Evolutionary conservation across 2,797 vertebrate species (phyloP).

Genomic region (Salarias fasciatus): DNA sequence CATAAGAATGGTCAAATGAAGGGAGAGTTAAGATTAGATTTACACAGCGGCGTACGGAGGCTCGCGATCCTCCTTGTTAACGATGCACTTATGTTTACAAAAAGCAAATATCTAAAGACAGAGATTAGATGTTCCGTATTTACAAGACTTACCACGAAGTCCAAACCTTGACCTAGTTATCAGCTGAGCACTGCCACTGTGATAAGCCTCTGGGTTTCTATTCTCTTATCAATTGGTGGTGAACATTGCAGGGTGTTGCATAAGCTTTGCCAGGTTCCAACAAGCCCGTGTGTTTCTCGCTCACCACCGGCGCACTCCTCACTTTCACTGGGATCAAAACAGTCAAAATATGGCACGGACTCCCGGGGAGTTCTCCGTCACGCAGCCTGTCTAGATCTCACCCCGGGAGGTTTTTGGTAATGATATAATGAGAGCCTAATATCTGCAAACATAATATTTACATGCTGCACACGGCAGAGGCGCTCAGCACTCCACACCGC

Average conservation of each 20-base stretch:
- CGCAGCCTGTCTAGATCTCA: constrained; percentile 10
- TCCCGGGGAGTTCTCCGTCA: constrained; percentile 27
- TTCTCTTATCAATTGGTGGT: constrained; percentile 50
- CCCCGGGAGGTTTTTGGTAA: constrained; percentile 39
- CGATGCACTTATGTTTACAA: constrained; percentile 29
- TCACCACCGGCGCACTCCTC: background rate
- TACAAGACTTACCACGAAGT: constrained; percentile 36
- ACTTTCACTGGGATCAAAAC: constrained; percentile 16
- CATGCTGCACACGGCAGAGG: constrained; percentile 25
- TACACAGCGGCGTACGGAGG: constrained; percentile 17
- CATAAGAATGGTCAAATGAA: constrained; percentile 15
- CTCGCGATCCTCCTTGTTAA: constrained; percentile 11
- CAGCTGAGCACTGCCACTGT: constrained; percentile 35
- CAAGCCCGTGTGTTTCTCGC: constrained; percentile 29
- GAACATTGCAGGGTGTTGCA: constrained; percentile 73
- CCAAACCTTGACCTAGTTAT: constrained; percentile 62
- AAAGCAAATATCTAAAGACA: constrained; percentile 24
- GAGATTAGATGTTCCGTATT: constrained; percentile 54
- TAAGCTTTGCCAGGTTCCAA: constrained; percentile 66
- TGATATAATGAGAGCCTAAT: constrained; percentile 31
- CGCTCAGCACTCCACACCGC: constrained; percentile 25
- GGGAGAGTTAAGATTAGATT: constrained; percentile 13
- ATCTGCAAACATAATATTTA: constrained; percentile 45
- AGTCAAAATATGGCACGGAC: constrained; percentile 10
- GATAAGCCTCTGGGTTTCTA: constrained; percentile 52